A percentile compares a stretch with the other conserved stretches of the same genome.
phyloP scores from a whole-genome alignment of 2,797 vertebrate species.

The Distichodus sexfasciatus region DNA sequence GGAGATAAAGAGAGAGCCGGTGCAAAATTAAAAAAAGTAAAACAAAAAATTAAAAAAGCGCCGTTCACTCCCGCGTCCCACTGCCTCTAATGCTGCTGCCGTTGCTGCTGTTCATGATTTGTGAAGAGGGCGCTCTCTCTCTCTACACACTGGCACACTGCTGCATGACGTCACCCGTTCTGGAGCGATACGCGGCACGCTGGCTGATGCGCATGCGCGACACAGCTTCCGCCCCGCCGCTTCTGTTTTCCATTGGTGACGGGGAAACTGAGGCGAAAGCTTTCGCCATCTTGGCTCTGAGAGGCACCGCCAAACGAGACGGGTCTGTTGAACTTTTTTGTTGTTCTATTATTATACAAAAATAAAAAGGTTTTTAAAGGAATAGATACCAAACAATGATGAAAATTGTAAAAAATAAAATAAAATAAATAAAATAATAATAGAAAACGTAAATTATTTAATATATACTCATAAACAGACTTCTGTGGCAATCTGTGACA shows the following conservation, averaged over 20 bases:
- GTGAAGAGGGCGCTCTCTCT: slow-evolving; percentile 50
- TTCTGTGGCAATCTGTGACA: no score
- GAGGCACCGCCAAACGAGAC: no score
- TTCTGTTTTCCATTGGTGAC: slow-evolving; percentile 43
- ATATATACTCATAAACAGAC: no score
- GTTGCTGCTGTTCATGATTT: slow-evolving; percentile 37
- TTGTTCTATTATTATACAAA: no score
- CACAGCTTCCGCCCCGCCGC: slow-evolving; percentile 55
- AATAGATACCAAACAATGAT: no score
- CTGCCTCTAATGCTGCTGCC: slow-evolving; percentile 62
- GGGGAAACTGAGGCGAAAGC: no score
- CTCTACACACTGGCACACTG: slow-evolving; percentile 61
- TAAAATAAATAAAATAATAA: no score
- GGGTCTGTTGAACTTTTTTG: no score
- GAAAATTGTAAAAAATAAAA: no score
- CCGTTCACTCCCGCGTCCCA: slow-evolving; percentile 49
- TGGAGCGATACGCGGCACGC: slow-evolving; percentile 52
- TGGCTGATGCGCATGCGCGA: slow-evolving; percentile 66
- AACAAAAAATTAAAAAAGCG: slow-evolving; percentile 51
- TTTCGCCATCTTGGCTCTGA: no score
- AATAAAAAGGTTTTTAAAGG: no score
- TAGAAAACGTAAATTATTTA: no score
- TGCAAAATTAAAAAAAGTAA: slow-evolving; percentile 37
- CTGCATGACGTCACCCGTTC: slow-evolving; percentile 73
- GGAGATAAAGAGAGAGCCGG: slow-evolving; percentile 50